Percentiles rank a stretch among this genome's conserved stretches.
These are phyloP conservation scores for Mus spicilegus DNA, from an alignment of 2,113 vertebrate genomes.

Conservation along the genomic window DNA sequence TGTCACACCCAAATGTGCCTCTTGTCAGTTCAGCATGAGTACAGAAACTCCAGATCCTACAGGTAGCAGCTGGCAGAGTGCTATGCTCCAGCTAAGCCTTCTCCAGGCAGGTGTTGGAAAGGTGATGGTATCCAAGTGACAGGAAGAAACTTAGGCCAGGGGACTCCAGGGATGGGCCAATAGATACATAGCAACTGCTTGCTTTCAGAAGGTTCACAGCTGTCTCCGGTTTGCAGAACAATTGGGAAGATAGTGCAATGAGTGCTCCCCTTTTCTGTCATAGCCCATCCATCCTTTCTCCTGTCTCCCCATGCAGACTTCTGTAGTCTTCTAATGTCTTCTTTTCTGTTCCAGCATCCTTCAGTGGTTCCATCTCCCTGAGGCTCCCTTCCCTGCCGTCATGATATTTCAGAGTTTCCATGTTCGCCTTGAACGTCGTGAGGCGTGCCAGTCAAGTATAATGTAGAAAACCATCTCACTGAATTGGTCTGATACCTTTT, in stretches of 20 bases:
- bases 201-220: conserved; percentile 2
- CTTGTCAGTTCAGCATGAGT: not conserved
- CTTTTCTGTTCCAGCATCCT: not conserved
- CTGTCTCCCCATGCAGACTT: not conserved
- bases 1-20: not conserved
- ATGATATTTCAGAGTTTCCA: conserved; percentile 4
- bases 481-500: conserved; percentile 20
- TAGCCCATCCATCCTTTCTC: not conserved
- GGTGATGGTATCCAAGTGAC: not conserved
- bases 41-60: not conserved
- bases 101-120: not conserved
- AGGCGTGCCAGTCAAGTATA: not conserved
- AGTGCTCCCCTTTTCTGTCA: too few relatives aligned
- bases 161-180: not conserved
- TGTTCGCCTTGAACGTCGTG: not conserved
- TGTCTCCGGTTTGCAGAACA: not conserved
- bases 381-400: not conserved
- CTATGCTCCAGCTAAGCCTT: not conserved
- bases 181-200: not conserved
- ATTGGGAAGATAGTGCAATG: not conserved
- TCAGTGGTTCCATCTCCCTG: not conserved
- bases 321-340: not conserved
- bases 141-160: not conserved
- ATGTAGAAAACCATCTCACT: not conserved
- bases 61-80: too few relatives aligned